These are phyloP conservation scores for Lycocerus yunnanus DNA, from an alignment of 2,888 invertebrate species.

Conservation along the genomic window DNA sequence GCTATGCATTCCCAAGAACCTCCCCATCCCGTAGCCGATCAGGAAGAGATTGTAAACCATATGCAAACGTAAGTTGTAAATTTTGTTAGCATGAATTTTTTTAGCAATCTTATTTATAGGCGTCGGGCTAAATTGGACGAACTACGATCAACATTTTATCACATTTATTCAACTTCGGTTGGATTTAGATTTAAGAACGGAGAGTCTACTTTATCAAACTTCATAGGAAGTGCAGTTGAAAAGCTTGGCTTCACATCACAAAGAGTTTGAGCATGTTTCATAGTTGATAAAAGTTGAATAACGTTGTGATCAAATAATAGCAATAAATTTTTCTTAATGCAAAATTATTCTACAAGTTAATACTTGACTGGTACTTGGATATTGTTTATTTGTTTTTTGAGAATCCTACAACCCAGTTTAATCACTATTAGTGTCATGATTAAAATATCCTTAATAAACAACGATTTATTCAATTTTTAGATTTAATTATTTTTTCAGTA, in stretches of 20 bases:
- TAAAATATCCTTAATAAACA: not conserved
- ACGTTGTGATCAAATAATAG: not conserved
- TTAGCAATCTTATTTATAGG: constrained; percentile 45
- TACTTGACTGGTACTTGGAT: not conserved
- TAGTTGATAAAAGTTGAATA: not conserved
- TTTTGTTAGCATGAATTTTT: not conserved
- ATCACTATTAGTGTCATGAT: not conserved
- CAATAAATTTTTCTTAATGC: not conserved
- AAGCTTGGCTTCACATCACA: constrained; percentile 57
- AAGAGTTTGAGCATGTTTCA: constrained; percentile 8
- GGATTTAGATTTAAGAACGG: constrained; percentile 60
- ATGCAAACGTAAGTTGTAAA: constrained; percentile 36
- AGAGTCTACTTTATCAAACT: constrained; percentile 57
- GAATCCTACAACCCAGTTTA: not conserved
- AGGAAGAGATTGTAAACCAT: constrained; percentile 49
- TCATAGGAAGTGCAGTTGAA: constrained; percentile 63
- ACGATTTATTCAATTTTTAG: not conserved
- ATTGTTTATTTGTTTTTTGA: not conserved
- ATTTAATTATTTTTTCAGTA: not conserved
- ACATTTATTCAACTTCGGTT: constrained; percentile 60
- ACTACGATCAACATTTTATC: constrained; percentile 62
- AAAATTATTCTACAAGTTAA: not conserved
- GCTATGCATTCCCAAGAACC: constrained; percentile 55
- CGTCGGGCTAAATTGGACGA: constrained; percentile 60
- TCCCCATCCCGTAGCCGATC: constrained; percentile 54